phyloP scores from a whole-genome alignment of 2,888 invertebrate species.

The Notocelia uddmanniana region DNA sequence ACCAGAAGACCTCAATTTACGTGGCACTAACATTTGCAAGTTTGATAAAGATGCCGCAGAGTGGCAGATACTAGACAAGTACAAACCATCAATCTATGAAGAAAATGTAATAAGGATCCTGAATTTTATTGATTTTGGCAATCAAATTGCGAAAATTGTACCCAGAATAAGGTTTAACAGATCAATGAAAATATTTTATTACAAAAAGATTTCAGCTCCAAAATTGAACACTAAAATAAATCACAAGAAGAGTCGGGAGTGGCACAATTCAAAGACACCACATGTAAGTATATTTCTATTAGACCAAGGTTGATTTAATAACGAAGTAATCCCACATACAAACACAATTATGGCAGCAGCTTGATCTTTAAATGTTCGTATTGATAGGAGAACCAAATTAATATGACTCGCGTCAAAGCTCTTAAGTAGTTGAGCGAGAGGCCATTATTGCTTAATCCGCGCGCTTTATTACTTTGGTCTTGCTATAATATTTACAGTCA shows the following conservation, averaged over 20 bases:
- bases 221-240: constrained; percentile 73
- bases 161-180: constrained; percentile 89
- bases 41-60: constrained; percentile 89
- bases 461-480: no score
- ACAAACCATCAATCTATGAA: constrained; percentile 86
- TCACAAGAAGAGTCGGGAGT: constrained; percentile 76
- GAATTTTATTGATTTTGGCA: constrained; percentile 93
- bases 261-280: constrained; percentile 77
- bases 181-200: constrained; percentile 76
- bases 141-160: constrained; percentile 88
- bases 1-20: constrained; percentile 91
- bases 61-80: constrained; percentile 87
- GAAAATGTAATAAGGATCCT: constrained; percentile 91
- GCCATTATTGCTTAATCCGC: no score
- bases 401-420: no score
- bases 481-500: no score
- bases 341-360: no score
- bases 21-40: constrained; percentile 89
- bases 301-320: background rate
- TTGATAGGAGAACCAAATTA: no score
- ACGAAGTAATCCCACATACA: background rate
- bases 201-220: constrained; percentile 68
- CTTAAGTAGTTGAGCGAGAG: no score
- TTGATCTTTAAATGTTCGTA: background rate
- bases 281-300: constrained; percentile 62